Conservation (phyloP, 2,113 vertebrate genomes). For the Nipponia nippon region DNA sequence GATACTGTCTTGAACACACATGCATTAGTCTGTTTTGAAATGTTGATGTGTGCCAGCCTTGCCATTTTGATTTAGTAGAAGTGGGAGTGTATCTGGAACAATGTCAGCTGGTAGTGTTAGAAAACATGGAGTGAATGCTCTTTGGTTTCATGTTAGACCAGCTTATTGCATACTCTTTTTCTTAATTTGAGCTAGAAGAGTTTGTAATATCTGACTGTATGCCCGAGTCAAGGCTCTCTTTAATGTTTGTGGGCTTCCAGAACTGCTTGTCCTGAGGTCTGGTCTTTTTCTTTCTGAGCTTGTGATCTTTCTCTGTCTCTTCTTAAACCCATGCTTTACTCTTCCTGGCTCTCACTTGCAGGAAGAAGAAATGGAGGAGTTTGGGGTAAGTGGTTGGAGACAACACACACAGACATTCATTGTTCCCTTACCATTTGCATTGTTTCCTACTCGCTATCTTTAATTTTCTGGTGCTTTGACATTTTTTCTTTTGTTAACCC, state of each 20-base stretch:
- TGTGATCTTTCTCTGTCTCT: conserved; percentile 87
- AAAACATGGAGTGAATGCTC: background rate
- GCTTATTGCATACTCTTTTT: background rate
- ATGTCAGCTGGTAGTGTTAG: background rate
- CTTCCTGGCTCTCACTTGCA: conserved; percentile 91
- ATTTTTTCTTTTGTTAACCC: conserved; percentile 67
- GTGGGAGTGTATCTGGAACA: background rate
- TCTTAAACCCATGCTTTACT: conserved; percentile 86
- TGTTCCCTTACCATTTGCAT: conserved; percentile 62
- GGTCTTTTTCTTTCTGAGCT: conserved; percentile 91
- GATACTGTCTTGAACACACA: background rate
- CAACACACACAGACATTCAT: conserved; percentile 58
- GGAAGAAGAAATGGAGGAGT: conserved; percentile 99
- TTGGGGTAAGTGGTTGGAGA: conserved; percentile 94
- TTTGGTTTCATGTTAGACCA: background rate
- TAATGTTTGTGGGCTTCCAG: conserved; percentile 76
- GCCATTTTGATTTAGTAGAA: background rate
- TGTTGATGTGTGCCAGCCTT: background rate
- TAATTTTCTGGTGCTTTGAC: conserved; percentile 69
- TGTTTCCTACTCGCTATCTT: conserved; percentile 66
- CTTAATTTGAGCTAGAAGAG: conserved; percentile 18
- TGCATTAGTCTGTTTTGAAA: background rate
- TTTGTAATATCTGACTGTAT: conserved; percentile 1
- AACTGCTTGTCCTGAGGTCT: conserved; percentile 81
- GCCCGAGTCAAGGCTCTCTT: conserved; percentile 25